phyloP scores from a whole-genome alignment of 2,888 invertebrate genomes.

The Scrobipalpa atriplicella region DNA sequence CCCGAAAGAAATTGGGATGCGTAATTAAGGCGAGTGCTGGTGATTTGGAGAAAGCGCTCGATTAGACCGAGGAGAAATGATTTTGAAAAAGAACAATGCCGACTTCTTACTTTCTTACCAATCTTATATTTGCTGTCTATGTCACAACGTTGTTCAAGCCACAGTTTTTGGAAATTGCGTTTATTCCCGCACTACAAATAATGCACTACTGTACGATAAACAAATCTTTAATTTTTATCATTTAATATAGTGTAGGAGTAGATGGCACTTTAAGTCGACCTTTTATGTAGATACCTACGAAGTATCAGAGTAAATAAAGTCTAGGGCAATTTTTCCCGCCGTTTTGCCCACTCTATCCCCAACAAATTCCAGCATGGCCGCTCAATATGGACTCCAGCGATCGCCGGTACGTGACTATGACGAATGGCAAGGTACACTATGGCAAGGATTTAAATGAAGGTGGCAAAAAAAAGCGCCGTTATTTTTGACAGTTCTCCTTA shows the following conservation, averaged over 20 bases:
- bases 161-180: no score
- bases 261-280: no score
- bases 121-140: no score
- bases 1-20: conserved; percentile 56
- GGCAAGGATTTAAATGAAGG: background rate
- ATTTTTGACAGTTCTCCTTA: no score
- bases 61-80: conserved; percentile 46
- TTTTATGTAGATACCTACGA: no score
- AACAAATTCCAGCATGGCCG: conserved; percentile 3
- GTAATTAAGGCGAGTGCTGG: conserved; percentile 64
- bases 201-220: no score
- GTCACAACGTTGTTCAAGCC: no score
- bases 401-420: conserved; percentile 34
- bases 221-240: no score
- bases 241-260: no score
- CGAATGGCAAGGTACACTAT: conserved; percentile 8
- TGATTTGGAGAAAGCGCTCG: conserved; percentile 63
- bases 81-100: no score
- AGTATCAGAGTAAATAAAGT: background rate
- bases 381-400: conserved; percentile 6
- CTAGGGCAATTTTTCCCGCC: background rate
- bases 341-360: background rate
- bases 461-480: background rate
- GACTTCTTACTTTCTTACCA: no score
- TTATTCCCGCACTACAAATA: no score